phyloP scores from a whole-genome alignment of 2,888 invertebrate species.

The Drosophila quinaria region DNA sequence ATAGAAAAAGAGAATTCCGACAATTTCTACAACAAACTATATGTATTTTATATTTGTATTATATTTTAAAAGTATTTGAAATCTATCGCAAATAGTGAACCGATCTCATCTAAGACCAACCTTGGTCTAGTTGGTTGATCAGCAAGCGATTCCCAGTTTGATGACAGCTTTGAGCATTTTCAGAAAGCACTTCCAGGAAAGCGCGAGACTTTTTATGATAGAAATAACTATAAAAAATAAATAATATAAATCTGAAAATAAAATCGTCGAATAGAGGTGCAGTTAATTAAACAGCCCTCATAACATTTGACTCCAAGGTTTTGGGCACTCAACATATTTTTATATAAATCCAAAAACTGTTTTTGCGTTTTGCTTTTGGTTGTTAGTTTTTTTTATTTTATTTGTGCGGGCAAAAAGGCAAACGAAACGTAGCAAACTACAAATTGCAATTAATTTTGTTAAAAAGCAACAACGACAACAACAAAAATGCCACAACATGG shows the following conservation, averaged over 20 bases:
- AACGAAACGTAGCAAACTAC: conserved; percentile 37
- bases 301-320: conserved; percentile 48
- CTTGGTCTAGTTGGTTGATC: conserved; percentile 17
- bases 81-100: too few species aligned
- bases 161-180: background rate
- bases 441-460: conserved; percentile 76
- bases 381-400: background rate
- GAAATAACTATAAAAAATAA: conserved; percentile 22
- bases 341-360: conserved; percentile 24
- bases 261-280: conserved; percentile 46
- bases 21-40: too few species aligned
- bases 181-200: conserved; percentile 39
- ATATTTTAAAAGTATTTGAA: too few species aligned
- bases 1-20: too few species aligned
- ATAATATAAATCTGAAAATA: conserved; percentile 11
- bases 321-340: conserved; percentile 32
- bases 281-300: conserved; percentile 59
- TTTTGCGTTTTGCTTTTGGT: conserved; percentile 1
- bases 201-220: conserved; percentile 1
- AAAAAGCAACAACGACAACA: conserved; percentile 34
- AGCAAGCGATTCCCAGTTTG: background rate
- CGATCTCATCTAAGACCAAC: conserved; percentile 5
- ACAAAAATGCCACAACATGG: conserved; percentile 30
- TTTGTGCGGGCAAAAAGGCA: conserved; percentile 30
- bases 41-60: too few species aligned